Evolutionary conservation across 2,113 vertebrate species (phyloP).

Genomic region (Rallus limicola): DNA sequence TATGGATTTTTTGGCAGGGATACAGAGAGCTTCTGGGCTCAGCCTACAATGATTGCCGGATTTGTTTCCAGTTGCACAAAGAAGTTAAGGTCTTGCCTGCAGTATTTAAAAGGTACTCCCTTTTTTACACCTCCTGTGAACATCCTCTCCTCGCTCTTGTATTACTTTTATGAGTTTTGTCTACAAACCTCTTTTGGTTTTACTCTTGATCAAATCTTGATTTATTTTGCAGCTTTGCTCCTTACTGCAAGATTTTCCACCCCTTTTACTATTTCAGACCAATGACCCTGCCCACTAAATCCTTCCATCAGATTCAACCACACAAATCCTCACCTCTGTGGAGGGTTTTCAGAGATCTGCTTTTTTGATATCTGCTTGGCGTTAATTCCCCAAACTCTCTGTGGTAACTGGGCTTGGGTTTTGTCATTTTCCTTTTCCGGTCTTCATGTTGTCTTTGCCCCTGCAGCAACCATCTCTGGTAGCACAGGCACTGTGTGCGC

Average conservation of each 20-base stretch:
- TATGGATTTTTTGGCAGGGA: background rate
- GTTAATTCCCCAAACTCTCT: background rate
- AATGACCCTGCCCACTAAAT: background rate
- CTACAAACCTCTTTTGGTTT: background rate
- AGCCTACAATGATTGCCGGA: background rate
- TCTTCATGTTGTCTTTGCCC: background rate
- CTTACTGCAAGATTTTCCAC: background rate
- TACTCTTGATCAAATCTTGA: conserved; percentile 30
- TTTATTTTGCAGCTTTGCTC: conserved; percentile 41
- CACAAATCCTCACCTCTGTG: background rate
- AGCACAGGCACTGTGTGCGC: background rate
- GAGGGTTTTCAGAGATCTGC: background rate
- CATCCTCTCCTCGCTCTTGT: background rate
- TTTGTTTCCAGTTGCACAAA: conserved; percentile 27
- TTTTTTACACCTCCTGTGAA: conserved; percentile 10
- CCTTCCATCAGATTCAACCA: conserved; percentile 15
- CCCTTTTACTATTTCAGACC: background rate
- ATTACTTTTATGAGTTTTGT: background rate
- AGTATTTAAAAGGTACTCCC: background rate
- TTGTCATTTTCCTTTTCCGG: background rate
- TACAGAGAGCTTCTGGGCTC: conserved; percentile 8
- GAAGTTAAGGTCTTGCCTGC: background rate
- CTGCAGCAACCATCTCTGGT: background rate
- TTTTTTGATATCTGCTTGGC: background rate
- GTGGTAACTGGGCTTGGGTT: background rate